Evolutionary conservation across 2,888 invertebrate genomes (phyloP).

Genomic region (Achlya flavicornis): DNA sequence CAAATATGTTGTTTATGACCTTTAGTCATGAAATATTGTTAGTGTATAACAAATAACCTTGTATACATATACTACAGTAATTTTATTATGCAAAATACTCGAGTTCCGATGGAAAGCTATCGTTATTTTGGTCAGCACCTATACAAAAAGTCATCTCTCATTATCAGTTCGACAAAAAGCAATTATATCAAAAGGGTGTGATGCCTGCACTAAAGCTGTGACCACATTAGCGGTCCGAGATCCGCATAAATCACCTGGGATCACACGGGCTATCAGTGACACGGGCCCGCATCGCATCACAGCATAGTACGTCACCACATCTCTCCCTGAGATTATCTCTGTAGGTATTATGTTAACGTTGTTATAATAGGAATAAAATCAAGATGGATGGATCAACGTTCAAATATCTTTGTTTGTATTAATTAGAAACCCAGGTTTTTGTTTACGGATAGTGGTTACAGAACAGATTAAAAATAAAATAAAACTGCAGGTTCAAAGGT

Average conservation of each 20-base stretch:
- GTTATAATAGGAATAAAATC: background rate
- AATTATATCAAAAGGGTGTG: background rate
- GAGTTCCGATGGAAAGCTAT: background rate
- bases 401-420: background rate
- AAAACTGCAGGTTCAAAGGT: constrained; percentile 69
- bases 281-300: constrained; percentile 12
- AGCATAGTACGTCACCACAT: background rate
- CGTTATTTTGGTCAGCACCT: background rate
- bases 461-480: constrained; percentile 69
- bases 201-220: constrained; percentile 35
- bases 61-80: too few relatives aligned
- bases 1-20: too few relatives aligned
- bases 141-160: background rate
- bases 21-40: too few relatives aligned
- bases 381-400: background rate
- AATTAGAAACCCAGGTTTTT: background rate
- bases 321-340: background rate
- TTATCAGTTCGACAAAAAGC: background rate
- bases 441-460: constrained; percentile 9
- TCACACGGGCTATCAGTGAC: constrained; percentile 67
- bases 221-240: constrained; percentile 52
- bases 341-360: background rate
- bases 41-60: too few relatives aligned
- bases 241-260: constrained; percentile 68
- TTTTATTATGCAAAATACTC: background rate